These are phyloP conservation scores for Drosophila monieri DNA, from an alignment of 2,888 invertebrate species.

Conservation along the genomic window DNA sequence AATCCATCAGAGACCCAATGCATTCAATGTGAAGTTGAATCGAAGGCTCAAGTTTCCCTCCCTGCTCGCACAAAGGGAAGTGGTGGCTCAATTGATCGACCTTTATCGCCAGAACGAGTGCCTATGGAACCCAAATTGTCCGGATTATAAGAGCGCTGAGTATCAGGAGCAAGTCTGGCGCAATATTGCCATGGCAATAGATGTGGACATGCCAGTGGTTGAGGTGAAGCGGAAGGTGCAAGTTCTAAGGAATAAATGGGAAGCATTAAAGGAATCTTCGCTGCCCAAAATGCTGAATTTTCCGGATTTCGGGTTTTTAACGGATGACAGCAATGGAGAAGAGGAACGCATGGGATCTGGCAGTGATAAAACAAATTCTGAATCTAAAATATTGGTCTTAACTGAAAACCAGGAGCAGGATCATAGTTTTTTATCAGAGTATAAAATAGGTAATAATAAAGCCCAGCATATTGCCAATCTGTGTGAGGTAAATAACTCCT, in stretches of 20 bases:
- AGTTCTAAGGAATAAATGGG: slow-evolving; percentile 9
- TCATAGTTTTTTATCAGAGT: too few species aligned
- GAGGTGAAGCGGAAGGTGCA: slow-evolving; percentile 13
- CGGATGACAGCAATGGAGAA: not conserved
- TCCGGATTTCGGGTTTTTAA: slow-evolving; percentile 11
- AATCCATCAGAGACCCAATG: slow-evolving; percentile 1
- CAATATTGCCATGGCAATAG: slow-evolving; percentile 13
- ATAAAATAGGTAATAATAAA: too few species aligned
- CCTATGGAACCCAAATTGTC: slow-evolving; percentile 23
- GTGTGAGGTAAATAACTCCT: not conserved
- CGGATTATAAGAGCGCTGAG: slow-evolving; percentile 11
- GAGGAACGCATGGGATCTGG: slow-evolving; percentile 8
- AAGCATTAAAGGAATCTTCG: slow-evolving; percentile 1
- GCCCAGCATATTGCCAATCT: too few species aligned
- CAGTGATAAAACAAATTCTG: not conserved
- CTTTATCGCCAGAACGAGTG: slow-evolving; percentile 24
- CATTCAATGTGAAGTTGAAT: slow-evolving; percentile 8
- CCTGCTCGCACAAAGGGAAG: slow-evolving; percentile 5
- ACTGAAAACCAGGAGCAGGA: too few species aligned
- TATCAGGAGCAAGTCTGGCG: slow-evolving; percentile 17
- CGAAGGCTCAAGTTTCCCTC: not conserved
- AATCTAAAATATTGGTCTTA: too few species aligned
- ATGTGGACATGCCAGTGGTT: slow-evolving; percentile 15
- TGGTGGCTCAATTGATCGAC: slow-evolving; percentile 1
- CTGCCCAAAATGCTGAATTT: slow-evolving; percentile 2